Percentiles rank a stretch among this genome's conserved stretches.
phyloP scores from a whole-genome alignment of 2,113 vertebrate species.

The Microtus richardsoni region DNA sequence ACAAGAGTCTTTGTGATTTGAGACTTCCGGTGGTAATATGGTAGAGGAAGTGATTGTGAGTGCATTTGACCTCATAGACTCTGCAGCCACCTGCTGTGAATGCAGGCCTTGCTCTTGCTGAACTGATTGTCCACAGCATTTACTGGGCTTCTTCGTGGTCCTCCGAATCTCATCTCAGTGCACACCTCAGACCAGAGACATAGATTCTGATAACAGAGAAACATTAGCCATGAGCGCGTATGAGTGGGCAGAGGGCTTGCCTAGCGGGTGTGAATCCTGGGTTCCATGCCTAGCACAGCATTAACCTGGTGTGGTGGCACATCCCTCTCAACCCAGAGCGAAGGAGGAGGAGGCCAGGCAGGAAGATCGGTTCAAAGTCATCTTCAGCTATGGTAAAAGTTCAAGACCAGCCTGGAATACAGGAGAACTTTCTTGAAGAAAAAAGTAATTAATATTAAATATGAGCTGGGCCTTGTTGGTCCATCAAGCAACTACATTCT shows the following conservation, averaged over 20 bases:
- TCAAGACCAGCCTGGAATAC: background rate
- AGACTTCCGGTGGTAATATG: constrained; percentile 99
- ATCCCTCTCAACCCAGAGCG: background rate
- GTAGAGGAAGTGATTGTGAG: constrained; percentile 99
- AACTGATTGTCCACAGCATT: constrained; percentile 91
- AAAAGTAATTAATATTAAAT: constrained; percentile 91
- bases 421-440: background rate
- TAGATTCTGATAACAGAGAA: constrained; percentile 92
- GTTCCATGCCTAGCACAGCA: background rate
- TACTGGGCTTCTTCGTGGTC: constrained; percentile 95
- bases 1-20: constrained; percentile 98
- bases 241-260: constrained; percentile 69
- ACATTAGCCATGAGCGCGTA: constrained; percentile 89
- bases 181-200: constrained; percentile 94
- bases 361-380: background rate
- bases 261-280: background rate
- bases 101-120: constrained; percentile 94
- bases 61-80: constrained; percentile 98
- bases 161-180: constrained; percentile 94
- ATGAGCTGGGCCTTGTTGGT: constrained; percentile 90
- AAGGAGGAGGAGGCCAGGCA: background rate
- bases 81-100: constrained; percentile 87
- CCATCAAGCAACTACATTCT: constrained; percentile 88
- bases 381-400: background rate
- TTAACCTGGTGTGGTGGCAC: background rate